Evolutionary conservation across 2,797 vertebrate species (phyloP).

Genomic region (Paratrypauchen microcephalus): DNA sequence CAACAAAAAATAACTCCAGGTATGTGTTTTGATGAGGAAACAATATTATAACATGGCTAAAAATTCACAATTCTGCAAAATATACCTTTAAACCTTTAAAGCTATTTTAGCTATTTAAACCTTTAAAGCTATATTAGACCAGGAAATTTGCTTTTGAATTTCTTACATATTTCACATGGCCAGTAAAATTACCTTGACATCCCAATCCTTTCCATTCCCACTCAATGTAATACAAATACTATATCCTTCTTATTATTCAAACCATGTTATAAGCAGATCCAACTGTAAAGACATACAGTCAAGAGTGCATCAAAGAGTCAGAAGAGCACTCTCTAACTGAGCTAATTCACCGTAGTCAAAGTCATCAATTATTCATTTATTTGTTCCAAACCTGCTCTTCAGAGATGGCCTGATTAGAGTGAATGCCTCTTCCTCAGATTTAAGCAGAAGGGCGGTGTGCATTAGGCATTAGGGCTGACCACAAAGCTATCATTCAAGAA

Average conservation of each 20-base stretch:
- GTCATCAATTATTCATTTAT: conserved; percentile 61
- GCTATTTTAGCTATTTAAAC: too few species aligned
- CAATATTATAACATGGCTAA: too few species aligned
- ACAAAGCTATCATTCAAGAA: conserved; percentile 29
- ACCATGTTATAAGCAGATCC: conserved; percentile 9
- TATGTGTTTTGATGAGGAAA: too few species aligned
- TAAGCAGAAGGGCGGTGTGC: conserved; percentile 24
- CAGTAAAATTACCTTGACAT: too few species aligned
- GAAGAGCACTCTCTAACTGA: conserved; percentile 44
- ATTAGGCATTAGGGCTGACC: conserved; percentile 54
- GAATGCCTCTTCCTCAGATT: conserved; percentile 27
- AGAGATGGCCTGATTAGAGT: conserved; percentile 44
- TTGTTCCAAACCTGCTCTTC: conserved; percentile 45
- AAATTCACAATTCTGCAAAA: too few species aligned
- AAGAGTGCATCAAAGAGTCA: conserved; percentile 27
- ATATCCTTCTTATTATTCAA: not conserved
- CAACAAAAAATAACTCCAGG: too few species aligned
- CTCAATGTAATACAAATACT: not conserved
- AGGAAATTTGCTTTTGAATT: too few species aligned
- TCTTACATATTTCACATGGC: too few species aligned
- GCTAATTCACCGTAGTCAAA: conserved; percentile 53
- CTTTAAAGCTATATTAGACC: too few species aligned
- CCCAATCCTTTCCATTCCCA: too few species aligned
- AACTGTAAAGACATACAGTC: conserved; percentile 12
- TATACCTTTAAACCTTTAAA: too few species aligned